A percentile compares a stretch with the other conserved stretches of the same genome.
These are phyloP conservation scores for Ennomos fuscantarius DNA, from an alignment of 2,888 invertebrate species.

Conservation along the genomic window DNA sequence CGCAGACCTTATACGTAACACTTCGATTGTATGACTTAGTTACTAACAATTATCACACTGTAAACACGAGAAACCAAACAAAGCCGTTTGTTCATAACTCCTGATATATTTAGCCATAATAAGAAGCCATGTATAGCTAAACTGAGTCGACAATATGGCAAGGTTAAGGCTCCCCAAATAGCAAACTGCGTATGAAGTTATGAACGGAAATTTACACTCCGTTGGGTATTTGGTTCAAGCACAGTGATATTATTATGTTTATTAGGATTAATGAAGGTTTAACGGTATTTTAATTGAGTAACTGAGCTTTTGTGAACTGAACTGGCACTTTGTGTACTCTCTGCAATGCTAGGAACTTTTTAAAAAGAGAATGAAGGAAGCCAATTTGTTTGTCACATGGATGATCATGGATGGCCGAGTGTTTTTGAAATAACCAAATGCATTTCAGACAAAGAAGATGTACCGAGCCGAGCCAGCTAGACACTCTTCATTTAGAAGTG, in stretches of 20 bases:
- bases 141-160: constrained; percentile 24
- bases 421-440: no score
- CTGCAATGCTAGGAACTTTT: no score
- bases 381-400: constrained; percentile 21
- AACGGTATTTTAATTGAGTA: constrained; percentile 24
- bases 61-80: constrained; percentile 20
- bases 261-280: constrained; percentile 24
- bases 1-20: no score
- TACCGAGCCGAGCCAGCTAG: no score
- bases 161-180: constrained; percentile 36
- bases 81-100: constrained; percentile 4
- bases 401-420: no score
- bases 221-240: constrained; percentile 33
- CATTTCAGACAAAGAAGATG: no score
- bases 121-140: neutral
- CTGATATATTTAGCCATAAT: neutral
- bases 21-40: no score
- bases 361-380: neutral
- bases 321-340: no score
- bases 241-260: constrained; percentile 20
- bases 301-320: constrained; percentile 18
- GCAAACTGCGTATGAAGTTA: constrained; percentile 21
- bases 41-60: constrained; percentile 10
- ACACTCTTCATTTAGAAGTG: no score
- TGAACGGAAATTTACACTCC: constrained; percentile 32